Conservation (phyloP, 2,113 vertebrate species). For the Phoxinus phoxinus region DNA sequence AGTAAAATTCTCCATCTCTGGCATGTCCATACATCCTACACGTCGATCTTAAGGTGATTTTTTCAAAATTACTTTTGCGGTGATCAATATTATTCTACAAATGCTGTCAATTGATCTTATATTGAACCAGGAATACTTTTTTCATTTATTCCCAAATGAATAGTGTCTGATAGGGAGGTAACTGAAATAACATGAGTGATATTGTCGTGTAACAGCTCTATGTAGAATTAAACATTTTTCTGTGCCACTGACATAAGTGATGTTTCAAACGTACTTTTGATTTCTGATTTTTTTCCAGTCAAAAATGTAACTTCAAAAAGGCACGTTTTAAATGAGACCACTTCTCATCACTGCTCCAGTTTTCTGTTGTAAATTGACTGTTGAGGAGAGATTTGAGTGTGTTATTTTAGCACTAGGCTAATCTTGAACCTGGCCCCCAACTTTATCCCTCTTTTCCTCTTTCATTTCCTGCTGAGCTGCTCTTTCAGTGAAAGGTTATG, state of each 20-base stretch:
- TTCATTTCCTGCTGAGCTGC: constrained; percentile 36
- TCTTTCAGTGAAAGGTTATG: background rate
- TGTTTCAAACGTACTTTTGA: background rate
- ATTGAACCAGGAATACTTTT: too few species aligned
- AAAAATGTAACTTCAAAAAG: background rate
- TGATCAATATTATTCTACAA: too few species aligned
- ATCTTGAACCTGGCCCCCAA: background rate
- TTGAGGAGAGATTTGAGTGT: constrained; percentile 5
- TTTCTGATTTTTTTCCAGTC: background rate
- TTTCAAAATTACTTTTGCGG: too few species aligned
- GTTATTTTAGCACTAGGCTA: background rate
- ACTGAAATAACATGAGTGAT: background rate
- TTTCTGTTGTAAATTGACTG: background rate
- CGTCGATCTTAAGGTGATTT: too few species aligned
- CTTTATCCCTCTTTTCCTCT: constrained; percentile 6
- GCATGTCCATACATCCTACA: too few species aligned
- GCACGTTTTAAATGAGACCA: background rate
- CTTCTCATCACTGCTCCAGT: background rate
- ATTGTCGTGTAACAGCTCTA: background rate
- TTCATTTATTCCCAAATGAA: too few species aligned
- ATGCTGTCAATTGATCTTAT: too few species aligned
- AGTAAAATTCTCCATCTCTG: too few species aligned
- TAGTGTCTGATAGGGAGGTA: too few species aligned
- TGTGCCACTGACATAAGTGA: background rate
- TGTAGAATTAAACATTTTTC: background rate